Evolutionary conservation across 2,113 vertebrate genomes (phyloP).

Genomic region (Pampusana beccarii): DNA sequence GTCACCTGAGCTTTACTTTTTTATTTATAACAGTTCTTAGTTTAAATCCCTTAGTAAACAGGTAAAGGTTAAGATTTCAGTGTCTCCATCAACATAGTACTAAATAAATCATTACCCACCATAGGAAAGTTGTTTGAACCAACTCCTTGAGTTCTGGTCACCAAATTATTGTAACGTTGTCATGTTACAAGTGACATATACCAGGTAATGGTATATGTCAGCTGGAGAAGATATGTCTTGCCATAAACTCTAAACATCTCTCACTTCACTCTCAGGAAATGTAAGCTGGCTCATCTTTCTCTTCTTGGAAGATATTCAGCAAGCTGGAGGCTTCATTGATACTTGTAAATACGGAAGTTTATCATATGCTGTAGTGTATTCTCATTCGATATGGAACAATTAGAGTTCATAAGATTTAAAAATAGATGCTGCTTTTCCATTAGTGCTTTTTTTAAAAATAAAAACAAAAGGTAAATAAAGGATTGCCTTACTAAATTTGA

Average conservation of each 20-base stretch:
- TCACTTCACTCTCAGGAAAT: constrained; percentile 90
- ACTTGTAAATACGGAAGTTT: constrained; percentile 86
- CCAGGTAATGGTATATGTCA: constrained; percentile 93
- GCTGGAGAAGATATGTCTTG: constrained; percentile 84
- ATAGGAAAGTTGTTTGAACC: constrained; percentile 65
- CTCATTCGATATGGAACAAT: constrained; percentile 79
- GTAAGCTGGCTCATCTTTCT: constrained; percentile 82
- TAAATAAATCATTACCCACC: constrained; percentile 67
- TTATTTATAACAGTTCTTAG: constrained; percentile 50
- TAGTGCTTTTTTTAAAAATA: constrained; percentile 62
- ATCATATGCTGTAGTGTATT: constrained; percentile 72
- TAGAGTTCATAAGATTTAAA: constrained; percentile 75
- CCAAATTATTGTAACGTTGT: constrained; percentile 81
- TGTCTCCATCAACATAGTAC: constrained; percentile 30
- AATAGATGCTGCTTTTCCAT: constrained; percentile 78
- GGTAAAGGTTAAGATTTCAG: constrained; percentile 69
- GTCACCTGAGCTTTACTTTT: constrained; percentile 67
- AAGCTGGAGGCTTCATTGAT: constrained; percentile 78
- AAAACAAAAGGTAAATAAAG: constrained; percentile 76
- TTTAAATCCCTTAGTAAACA: constrained; percentile 66
- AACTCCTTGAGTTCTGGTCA: constrained; percentile 74
- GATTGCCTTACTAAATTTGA: constrained; percentile 76
- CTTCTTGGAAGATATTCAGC: constrained; percentile 85
- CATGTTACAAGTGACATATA: constrained; percentile 68
- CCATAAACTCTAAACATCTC: constrained; percentile 87